Percentiles rank a stretch among this genome's conserved stretches.
Conservation (phyloP, 2,113 vertebrate genomes). For the Camelus dromedarius region DNA sequence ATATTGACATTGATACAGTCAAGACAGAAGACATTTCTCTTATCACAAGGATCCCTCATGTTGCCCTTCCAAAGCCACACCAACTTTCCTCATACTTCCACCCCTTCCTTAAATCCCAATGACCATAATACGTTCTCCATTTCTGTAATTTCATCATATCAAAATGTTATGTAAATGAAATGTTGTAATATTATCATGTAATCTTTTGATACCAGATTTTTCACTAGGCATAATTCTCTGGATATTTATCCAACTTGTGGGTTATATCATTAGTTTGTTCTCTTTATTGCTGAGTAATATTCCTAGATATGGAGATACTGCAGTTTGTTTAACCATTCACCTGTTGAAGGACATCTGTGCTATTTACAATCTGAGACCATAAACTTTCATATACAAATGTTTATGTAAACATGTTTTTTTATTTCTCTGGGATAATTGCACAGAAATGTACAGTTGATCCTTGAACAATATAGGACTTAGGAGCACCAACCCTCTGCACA, state of each 20-base stretch:
- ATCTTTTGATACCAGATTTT: neutral
- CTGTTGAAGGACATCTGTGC: neutral
- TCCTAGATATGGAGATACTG: neutral
- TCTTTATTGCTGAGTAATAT: neutral
- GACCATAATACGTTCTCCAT: neutral
- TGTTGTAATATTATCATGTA: neutral
- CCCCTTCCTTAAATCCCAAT: neutral
- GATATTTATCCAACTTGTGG: neutral
- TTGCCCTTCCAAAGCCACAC: neutral
- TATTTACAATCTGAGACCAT: neutral
- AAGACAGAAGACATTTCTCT: neutral
- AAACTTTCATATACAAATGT: neutral
- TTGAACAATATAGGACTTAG: neutral
- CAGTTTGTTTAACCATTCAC: neutral
- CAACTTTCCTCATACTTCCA: neutral
- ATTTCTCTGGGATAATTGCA: neutral
- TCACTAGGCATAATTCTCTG: neutral
- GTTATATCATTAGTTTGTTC: neutral
- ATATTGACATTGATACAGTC: neutral
- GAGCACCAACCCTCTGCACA: neutral
- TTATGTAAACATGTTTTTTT: neutral
- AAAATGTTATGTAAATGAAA: neutral
- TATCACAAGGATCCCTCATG: neutral
- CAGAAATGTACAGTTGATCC: neutral
- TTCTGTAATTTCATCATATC: neutral